Conservation (phyloP, 2,888 invertebrate genomes). For the Fragum whitleyi region DNA sequence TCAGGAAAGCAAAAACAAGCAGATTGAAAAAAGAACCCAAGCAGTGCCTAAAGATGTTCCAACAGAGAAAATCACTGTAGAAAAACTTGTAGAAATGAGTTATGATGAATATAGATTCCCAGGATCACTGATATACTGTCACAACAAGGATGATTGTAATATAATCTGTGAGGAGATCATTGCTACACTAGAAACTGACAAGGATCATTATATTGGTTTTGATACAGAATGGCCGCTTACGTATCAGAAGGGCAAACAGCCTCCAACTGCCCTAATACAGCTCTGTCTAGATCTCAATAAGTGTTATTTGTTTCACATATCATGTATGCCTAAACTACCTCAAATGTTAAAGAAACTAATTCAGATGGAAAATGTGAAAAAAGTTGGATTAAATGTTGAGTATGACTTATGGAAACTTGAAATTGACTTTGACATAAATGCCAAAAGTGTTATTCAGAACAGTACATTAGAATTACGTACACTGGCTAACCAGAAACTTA, state of each 20-base stretch:
- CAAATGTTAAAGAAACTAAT: conserved; percentile 67
- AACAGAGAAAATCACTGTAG: conserved; percentile 25
- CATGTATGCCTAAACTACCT: conserved; percentile 74
- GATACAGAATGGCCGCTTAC: conserved; percentile 81
- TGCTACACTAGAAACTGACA: conserved; percentile 25
- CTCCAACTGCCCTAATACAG: conserved; percentile 76
- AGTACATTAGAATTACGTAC: conserved; percentile 70
- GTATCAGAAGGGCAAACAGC: conserved; percentile 68
- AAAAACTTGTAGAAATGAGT: conserved; percentile 62
- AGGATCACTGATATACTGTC: conserved; percentile 72
- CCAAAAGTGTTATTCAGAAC: conserved; percentile 65
- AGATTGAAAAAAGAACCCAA: neutral
- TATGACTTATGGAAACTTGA: conserved; percentile 79
- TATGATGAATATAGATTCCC: conserved; percentile 68
- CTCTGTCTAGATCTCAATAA: conserved; percentile 67
- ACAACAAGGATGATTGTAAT: conserved; percentile 72
- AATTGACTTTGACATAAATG: conserved; percentile 74
- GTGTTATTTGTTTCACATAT: conserved; percentile 79
- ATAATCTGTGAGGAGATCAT: conserved; percentile 77
- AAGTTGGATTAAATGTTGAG: conserved; percentile 76
- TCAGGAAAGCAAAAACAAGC: neutral
- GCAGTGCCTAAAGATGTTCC: neutral
- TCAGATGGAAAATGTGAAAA: conserved; percentile 65
- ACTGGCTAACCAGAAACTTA: conserved; percentile 74
- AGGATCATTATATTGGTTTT: conserved; percentile 69